Evolutionary conservation across 2,797 vertebrate genomes (phyloP).

Genomic region (Simalia tracyae): DNA sequence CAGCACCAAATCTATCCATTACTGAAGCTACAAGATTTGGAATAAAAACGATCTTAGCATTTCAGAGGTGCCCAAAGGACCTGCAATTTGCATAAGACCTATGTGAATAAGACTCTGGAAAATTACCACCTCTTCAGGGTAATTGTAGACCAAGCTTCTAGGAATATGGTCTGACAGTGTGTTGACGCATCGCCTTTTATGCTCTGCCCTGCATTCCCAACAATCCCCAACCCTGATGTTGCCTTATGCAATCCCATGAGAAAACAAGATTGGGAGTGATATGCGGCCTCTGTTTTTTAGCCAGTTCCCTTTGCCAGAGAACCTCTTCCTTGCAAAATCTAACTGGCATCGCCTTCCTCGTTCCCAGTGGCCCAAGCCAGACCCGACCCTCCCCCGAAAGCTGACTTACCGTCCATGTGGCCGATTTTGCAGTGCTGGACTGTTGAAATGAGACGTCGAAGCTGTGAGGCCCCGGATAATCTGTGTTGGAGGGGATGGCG

Average conservation of each 20-base stretch:
- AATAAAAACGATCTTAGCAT: fast-evolving
- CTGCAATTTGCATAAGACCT: neutral
- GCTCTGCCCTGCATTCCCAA: neutral
- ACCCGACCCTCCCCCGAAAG: too few species aligned
- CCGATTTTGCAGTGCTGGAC: conserved; percentile 97
- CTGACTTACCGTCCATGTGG: conserved; percentile 95
- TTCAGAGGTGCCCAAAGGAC: neutral
- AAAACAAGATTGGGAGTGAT: neutral
- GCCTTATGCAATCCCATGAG: neutral
- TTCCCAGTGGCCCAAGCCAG: fast-evolving
- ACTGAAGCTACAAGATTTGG: too few species aligned
- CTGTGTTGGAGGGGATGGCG: conserved; percentile 98
- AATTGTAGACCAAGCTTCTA: neutral
- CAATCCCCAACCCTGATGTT: neutral
- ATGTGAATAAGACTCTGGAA: neutral
- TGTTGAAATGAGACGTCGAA: conserved; percentile 99
- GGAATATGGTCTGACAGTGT: neutral
- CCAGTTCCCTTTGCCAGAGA: too few species aligned
- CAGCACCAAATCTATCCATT: too few species aligned
- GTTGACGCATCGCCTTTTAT: neutral
- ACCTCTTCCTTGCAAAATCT: neutral
- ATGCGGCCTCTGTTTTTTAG: neutral
- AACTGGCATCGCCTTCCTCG: neutral
- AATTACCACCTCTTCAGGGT: neutral
- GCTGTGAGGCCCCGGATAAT: conserved; percentile 97